These are phyloP conservation scores for Hexactinellida sp. DNA, from an alignment of 37 sponge, comb jelly and placozoan species.

Conservation along the genomic window DNA sequence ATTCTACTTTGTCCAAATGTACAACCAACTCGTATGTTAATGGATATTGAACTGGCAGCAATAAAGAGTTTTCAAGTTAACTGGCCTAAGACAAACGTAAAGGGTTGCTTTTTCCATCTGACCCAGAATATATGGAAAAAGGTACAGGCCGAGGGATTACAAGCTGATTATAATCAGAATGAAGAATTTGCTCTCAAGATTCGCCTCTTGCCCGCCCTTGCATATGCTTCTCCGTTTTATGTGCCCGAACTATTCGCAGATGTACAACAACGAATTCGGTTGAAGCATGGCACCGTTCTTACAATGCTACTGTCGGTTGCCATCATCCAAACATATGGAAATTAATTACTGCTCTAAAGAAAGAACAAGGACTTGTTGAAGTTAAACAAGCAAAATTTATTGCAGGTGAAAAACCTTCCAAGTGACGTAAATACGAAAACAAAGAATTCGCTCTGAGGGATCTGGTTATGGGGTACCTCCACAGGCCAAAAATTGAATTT, in stretches of 20 bases:
- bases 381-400: too few relatives aligned
- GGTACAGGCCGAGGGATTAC: neutral
- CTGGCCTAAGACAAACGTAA: neutral
- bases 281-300: too few relatives aligned
- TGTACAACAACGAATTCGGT: too few relatives aligned
- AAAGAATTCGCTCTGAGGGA: neutral
- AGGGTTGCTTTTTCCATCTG: neutral
- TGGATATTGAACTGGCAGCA: neutral
- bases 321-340: too few relatives aligned
- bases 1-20: neutral
- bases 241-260: too few relatives aligned
- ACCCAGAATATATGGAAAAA: neutral
- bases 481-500: conserved; percentile 5
- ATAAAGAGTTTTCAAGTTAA: neutral
- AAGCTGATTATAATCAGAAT: too few relatives aligned
- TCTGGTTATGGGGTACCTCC: conserved; percentile 14
- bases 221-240: too few relatives aligned
- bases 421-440: neutral
- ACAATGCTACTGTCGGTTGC: neutral
- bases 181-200: too few relatives aligned
- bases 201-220: too few relatives aligned
- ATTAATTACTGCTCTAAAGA: too few relatives aligned
- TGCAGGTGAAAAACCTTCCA: neutral
- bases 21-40: neutral
- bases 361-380: too few relatives aligned